phyloP scores from a whole-genome alignment of 2,888 invertebrate genomes.

The Morpho achilles region DNA sequence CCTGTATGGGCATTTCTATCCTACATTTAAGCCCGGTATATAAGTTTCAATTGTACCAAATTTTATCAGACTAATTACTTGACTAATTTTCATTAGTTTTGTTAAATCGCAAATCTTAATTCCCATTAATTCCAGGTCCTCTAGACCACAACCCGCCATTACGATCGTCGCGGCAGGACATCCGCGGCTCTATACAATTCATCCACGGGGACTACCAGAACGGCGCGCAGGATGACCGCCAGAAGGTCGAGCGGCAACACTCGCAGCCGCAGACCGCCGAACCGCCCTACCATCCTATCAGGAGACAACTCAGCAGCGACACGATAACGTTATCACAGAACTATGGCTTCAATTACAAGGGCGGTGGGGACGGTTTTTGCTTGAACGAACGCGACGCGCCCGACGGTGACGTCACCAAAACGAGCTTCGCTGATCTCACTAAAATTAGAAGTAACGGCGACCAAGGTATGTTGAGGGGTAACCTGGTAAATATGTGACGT shows the following conservation, averaged over 20 bases:
- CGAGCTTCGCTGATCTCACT: constrained; percentile 86
- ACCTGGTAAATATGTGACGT: no score
- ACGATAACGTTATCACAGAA: constrained; percentile 63
- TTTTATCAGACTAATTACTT: no score
- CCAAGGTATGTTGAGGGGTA: constrained; percentile 44
- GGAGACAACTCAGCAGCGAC: constrained; percentile 81
- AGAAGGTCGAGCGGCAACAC: constrained; percentile 78
- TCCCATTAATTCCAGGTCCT: constrained; percentile 45
- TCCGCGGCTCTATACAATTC: constrained; percentile 83
- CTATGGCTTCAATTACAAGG: constrained; percentile 48
- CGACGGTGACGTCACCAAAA: constrained; percentile 78
- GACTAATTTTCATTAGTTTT: no score
- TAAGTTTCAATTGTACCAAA: no score
- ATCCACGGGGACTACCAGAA: constrained; percentile 80
- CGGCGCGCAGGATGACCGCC: constrained; percentile 53
- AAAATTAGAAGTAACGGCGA: constrained; percentile 76
- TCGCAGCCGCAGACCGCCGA: constrained; percentile 63
- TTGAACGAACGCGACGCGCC: constrained; percentile 76
- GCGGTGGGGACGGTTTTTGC: constrained; percentile 70
- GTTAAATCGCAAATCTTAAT: no score
- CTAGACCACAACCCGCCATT: constrained; percentile 84
- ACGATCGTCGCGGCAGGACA: constrained; percentile 87
- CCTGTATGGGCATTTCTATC: no score
- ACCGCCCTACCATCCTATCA: constrained; percentile 49
- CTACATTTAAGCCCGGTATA: no score